Evolutionary conservation across 1,140 invertebrate genomes (phyloP), one percentile per base, ranked within the genome.

Genomic region (Oryctes rhinoceros): DNA sequence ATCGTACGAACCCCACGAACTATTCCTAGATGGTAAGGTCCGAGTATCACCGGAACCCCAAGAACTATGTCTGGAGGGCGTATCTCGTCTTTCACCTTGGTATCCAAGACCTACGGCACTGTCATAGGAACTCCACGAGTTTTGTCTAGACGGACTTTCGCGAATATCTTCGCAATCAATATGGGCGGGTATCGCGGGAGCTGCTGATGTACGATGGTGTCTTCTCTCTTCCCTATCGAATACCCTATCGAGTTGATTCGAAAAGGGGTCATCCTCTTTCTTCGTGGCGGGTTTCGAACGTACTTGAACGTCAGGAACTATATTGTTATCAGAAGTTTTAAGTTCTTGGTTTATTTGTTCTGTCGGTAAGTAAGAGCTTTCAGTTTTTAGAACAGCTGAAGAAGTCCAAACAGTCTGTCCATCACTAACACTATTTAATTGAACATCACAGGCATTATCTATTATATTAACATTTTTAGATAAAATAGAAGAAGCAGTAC

Each of bases 111-210:
- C 92, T 9, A 94, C 92, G 15, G 93, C 93, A 85, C 93, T 94
- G 86, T 95, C 93, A 87, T 93, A 94, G 24, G 94, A 94, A 84
- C 93, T 94, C 92, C 94, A 95, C 3, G 94, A 95, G 86, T 92
- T 94, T 84, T 95, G 94, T 30, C 94, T 88, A 81, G 91, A 92
- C 20, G 89, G 89, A 71, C 90, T 89, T 71, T 88, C 88, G 83
- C 86, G 62, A n/a, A 79, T 1, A 39, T 85, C 75, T 10, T 82
- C 80, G 65, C 81, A 59, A 48, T 80, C 4, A 20, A 79, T 30
- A 75, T 81, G 37, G 30, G 30, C 77, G 9, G 81, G 80, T 81
- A 78, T 49, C 86, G 86, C 82, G 90, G 87, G 76, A 86, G 83
- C 88, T 81, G 80, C 87, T 83, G 83, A 88, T 35, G 78, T 53